These are phyloP conservation scores for Lasioglossum zephyrum DNA, from an alignment of 2,888 invertebrate genomes.

Conservation along the genomic window DNA sequence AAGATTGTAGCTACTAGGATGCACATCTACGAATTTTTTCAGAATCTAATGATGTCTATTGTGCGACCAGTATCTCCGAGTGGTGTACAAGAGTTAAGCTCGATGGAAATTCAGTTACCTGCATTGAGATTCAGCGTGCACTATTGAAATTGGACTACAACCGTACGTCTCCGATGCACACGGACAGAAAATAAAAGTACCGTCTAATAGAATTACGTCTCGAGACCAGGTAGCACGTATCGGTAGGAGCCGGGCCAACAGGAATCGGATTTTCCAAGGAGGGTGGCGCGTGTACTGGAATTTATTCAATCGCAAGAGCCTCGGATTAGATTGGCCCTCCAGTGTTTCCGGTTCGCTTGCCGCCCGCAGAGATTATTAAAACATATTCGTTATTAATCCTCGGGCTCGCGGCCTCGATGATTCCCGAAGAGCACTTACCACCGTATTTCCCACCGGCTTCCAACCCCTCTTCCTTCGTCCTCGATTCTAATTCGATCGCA, in stretches of 20 bases:
- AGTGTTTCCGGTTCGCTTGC: conserved; percentile 28
- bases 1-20: too few relatives aligned
- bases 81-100: neutral
- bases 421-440: conserved; percentile 42
- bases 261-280: conserved; percentile 7
- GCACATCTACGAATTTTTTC: too few relatives aligned
- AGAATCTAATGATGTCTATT: too few relatives aligned
- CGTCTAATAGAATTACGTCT: conserved; percentile 1
- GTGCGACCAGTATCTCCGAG: neutral
- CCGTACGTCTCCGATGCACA: neutral
- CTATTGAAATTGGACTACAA: neutral
- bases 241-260: neutral
- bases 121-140: neutral
- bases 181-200: neutral
- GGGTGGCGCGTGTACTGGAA: conserved; percentile 25
- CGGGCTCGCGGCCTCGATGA: conserved; percentile 25
- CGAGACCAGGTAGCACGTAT: neutral
- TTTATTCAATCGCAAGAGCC: conserved; percentile 46
- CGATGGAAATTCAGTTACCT: neutral
- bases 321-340: conserved; percentile 47
- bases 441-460: conserved; percentile 51
- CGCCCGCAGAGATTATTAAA: conserved; percentile 61
- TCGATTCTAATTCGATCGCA: conserved; percentile 10
- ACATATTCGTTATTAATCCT: conserved; percentile 60
- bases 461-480: neutral